These are phyloP conservation scores for Nilaparvata lugens DNA, from an alignment of 1,140 invertebrate genomes.

Conservation along the genomic window DNA sequence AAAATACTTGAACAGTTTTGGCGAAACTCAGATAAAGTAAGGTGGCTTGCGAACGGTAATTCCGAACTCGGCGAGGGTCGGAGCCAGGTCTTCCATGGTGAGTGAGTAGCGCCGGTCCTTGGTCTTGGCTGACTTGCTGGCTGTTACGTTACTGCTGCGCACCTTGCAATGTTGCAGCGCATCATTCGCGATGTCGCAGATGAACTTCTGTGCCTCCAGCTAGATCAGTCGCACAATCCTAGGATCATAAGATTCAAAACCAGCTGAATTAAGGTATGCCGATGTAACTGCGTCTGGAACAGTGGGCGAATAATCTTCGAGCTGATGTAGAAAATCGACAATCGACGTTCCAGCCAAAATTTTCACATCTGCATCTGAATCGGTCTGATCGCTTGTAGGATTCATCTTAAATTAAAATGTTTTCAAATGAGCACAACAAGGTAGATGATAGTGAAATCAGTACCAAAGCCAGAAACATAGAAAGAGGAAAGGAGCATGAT, in stretches of 20 bases:
- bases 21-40: slow-evolving; percentile 77
- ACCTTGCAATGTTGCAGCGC: slow-evolving; percentile 93
- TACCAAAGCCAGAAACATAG: too few species aligned
- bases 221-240: slow-evolving; percentile 83
- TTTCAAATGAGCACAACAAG: too few species aligned
- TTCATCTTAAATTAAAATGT: slow-evolving; percentile 1
- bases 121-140: slow-evolving; percentile 51
- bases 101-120: slow-evolving; percentile 87
- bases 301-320: slow-evolving; percentile 90
- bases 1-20: too few species aligned
- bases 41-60: slow-evolving; percentile 91
- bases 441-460: too few species aligned
- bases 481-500: too few species aligned
- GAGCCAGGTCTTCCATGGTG: slow-evolving; percentile 92
- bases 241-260: slow-evolving; percentile 85
- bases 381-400: background rate
- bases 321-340: slow-evolving; percentile 62
- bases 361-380: background rate
- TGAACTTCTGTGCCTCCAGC: slow-evolving; percentile 93
- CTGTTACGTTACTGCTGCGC: slow-evolving; percentile 62
- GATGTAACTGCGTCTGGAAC: slow-evolving; percentile 86
- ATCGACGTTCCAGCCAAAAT: slow-evolving; percentile 41
- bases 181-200: slow-evolving; percentile 95
- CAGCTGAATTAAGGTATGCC: slow-evolving; percentile 77
- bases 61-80: slow-evolving; percentile 88